Base-by-base conservation (phyloP, 2,797 vertebrate genomes). In the Sebastes vulpes region DNA sequence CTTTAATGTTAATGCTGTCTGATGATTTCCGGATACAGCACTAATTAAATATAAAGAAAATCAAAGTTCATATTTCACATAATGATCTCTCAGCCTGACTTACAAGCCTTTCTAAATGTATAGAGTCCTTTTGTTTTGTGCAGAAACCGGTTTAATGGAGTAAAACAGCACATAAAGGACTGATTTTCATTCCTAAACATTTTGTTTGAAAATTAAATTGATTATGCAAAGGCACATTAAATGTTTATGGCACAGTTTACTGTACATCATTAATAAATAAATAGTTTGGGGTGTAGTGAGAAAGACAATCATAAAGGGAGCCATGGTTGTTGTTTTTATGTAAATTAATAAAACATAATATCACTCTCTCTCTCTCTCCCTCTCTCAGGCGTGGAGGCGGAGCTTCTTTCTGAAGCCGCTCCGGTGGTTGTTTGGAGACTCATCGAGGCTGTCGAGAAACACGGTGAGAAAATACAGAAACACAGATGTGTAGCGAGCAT, bases 371-470 rank as follows among this genome's bases (percentile, higher is more conserved):
- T 77, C 14, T 42, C 38, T 16, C 38, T 38, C 28, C 78, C 6
- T 71, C 42, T 64, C 31, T 75, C 16, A 97, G 96, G 94, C 65
- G 92, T 96, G 73, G 90, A 90, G 46, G 1, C 74, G 0, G 95
- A 97, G 81, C 84, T 77, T 16, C 84, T 97, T 2, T 91, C 95
- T 0, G 95, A 97, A 54, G 92, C 92, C 64, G 92, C 93, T 0
- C 91, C 94, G 14, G 75, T 78, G 2, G 94, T 96, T 1, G 91
- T 97, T 58, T 81, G 88, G 87, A 95, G 93, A 76, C 93, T 97
- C 83, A 88, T 91, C 1, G 95, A 96, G 63, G 95, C 96, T 0
- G 72, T 96, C 46, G 96, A 97, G 88, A 96, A 95, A 84, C 92
- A 93, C 56, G 96, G 96, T 97, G 91, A 10, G 71, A 50, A 18